Percentiles rank a stretch among this genome's conserved stretches.
These are phyloP conservation scores for Synaphobranchus kaupii DNA, from an alignment of 2,797 vertebrate genomes.

Conservation along the genomic window DNA sequence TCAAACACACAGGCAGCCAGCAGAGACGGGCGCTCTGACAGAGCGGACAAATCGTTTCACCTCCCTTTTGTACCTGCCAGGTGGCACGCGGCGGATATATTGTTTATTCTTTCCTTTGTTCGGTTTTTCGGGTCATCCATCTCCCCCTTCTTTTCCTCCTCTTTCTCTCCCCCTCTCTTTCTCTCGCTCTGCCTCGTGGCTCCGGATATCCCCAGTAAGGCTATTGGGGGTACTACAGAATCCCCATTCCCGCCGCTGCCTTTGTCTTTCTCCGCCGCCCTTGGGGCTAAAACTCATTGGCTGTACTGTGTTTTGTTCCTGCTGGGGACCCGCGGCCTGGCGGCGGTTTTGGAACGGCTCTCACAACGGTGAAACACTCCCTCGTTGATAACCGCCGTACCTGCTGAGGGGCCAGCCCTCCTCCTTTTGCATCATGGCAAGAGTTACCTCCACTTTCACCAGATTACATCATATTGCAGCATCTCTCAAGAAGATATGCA, in stretches of 20 bases:
- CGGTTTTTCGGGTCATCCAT: slow-evolving; percentile 19
- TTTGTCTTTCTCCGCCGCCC: not conserved
- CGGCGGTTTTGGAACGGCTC: slow-evolving; percentile 44
- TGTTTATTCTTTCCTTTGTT: slow-evolving; percentile 21
- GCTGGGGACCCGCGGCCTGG: slow-evolving; percentile 35
- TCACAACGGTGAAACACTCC: slow-evolving; percentile 38
- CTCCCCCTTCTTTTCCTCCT: not conserved
- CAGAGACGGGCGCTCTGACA: slow-evolving; percentile 15
- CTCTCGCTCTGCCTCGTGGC: not conserved
- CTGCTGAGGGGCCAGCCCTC: slow-evolving; percentile 29
- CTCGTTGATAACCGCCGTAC: slow-evolving; percentile 46
- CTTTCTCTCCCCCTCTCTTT: not conserved
- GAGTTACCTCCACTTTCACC: slow-evolving; percentile 68
- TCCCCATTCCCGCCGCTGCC: not conserved
- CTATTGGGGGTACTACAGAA: too few species aligned
- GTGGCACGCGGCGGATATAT: slow-evolving; percentile 12
- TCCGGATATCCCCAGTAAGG: slow-evolving; percentile 18
- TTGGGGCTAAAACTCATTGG: not conserved
- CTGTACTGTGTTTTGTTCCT: not conserved
- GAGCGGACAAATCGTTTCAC: slow-evolving; percentile 22
- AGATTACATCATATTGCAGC: slow-evolving; percentile 79
- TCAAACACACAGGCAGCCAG: not conserved
- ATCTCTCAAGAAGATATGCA: slow-evolving; percentile 62
- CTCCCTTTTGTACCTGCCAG: slow-evolving; percentile 26
- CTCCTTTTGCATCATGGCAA: slow-evolving; percentile 21